Evolutionary conservation across 2,113 vertebrate genomes (phyloP), one percentile per base, ranked within the genome.

Genomic region (Microtus montanus): DNA sequence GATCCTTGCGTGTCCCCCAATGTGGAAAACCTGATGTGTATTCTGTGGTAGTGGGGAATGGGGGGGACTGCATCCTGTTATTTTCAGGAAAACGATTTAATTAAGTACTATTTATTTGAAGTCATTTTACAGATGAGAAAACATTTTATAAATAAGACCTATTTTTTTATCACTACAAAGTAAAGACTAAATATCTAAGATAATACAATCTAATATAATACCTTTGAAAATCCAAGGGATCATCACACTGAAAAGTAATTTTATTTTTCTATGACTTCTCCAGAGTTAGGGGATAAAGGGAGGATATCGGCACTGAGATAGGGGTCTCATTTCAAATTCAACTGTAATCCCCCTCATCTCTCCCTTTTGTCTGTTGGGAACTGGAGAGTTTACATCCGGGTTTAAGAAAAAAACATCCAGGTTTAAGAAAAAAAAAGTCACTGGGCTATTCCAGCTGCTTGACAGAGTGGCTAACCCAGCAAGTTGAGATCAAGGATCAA

Each of bases 91-190:
- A 26, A 58, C n/a, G 2, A 58, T 15, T 28, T 28, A 66, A 66
- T 49, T 49, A 74, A 66, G 44, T 82, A 77, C 70, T 88, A 47
- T 11, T 61, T 68, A 82, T 86, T 88, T 73, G 78, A 91, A 91
- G 38, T 83, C 28, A n/a, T 77, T 91, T 80, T 84, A 87, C 47
- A 92, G 89, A 90, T 44, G 26, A 95, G 38, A 58, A 93, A 84
- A 83, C 64, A 49, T 80, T 89, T 75, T 87, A 79, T 64, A 93
- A 82, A 75, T 58, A 38, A 95, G 35, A 75, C 17, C 9, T 6
- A 4, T 78, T 94, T 89, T 87, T 35, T 71, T 41, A 73, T 41
- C 78, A 79, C 71, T 89, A 85, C 70, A 70, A 89, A 47, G 3
- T 58, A 26, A 89, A 77, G 64, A 47, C 85, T 87, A 38, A 80